Conservation (phyloP, 37 sponge, comb jelly and placozoan species). For the Eunapius fragilis region DNA sequence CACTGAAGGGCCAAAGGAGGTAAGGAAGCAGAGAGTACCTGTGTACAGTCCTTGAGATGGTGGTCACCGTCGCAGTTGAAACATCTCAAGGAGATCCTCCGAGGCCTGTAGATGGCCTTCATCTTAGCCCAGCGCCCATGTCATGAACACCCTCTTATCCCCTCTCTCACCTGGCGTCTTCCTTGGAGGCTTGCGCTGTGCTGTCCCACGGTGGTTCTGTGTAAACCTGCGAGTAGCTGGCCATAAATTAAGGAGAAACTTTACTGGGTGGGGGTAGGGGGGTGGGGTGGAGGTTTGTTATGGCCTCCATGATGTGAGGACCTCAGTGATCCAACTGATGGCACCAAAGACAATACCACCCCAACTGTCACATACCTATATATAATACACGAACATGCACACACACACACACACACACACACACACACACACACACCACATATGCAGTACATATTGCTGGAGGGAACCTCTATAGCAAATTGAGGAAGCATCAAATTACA, state of each 20-base stretch:
- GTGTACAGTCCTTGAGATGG: slow-evolving; percentile 56
- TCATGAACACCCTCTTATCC: no score
- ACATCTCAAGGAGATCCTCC: slow-evolving; percentile 48
- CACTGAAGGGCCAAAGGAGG: background rate
- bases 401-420: background rate
- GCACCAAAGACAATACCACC: background rate
- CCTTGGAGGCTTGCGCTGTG: background rate
- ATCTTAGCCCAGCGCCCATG: no score
- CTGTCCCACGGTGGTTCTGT: slow-evolving; percentile 48
- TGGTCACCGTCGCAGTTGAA: slow-evolving; percentile 80
- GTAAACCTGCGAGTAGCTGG: slow-evolving; percentile 53
- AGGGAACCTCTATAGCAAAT: background rate
- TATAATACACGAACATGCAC: background rate
- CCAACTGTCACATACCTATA: background rate
- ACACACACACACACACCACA: background rate
- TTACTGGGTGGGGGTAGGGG: no score
- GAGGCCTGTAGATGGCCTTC: slow-evolving; percentile 8
- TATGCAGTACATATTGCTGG: no score
- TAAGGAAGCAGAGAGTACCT: slow-evolving; percentile 4
- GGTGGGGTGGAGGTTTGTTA: no score
- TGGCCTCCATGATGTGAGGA: background rate
- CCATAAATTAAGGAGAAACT: background rate
- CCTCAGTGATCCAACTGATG: background rate
- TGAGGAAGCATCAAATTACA: background rate
- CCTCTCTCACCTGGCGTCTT: slow-evolving; percentile 24